Conservation (phyloP, 2,797 vertebrate species). For the Lutra lutra region DNA sequence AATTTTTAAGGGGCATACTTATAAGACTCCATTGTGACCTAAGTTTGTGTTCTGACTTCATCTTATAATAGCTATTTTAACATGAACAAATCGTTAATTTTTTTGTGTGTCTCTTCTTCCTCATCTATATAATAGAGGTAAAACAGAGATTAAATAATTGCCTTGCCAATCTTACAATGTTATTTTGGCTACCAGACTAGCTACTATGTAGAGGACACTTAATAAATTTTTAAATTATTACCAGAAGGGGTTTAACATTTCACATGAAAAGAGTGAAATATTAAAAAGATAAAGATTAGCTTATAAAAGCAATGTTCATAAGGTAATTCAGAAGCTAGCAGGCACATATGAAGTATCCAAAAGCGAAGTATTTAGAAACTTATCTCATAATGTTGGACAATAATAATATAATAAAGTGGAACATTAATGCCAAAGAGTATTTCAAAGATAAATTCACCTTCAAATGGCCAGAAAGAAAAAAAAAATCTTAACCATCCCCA, state of each 20-base stretch:
- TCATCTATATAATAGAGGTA: neutral
- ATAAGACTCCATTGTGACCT: neutral
- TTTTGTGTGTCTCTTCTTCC: neutral
- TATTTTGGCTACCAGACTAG: neutral
- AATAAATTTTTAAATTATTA: neutral
- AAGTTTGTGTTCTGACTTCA: neutral
- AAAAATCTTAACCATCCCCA: neutral
- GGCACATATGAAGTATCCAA: neutral
- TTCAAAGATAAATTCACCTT: neutral
- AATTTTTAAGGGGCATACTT: neutral
- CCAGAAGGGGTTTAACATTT: neutral
- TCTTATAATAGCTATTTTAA: neutral
- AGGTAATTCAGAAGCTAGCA: neutral
- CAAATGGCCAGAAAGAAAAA: neutral
- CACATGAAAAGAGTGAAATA: neutral
- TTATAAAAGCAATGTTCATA: neutral
- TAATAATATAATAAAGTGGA: neutral
- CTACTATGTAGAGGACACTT: neutral
- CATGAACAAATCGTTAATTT: neutral
- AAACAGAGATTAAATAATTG: constrained; percentile 10
- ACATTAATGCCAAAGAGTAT: neutral
- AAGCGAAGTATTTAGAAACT: neutral
- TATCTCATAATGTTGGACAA: neutral
- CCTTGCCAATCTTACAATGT: neutral
- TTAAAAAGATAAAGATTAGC: neutral